Evolutionary conservation across 1,140 invertebrate genomes (phyloP).

Genomic region (Lanistes nyassanus): DNA sequence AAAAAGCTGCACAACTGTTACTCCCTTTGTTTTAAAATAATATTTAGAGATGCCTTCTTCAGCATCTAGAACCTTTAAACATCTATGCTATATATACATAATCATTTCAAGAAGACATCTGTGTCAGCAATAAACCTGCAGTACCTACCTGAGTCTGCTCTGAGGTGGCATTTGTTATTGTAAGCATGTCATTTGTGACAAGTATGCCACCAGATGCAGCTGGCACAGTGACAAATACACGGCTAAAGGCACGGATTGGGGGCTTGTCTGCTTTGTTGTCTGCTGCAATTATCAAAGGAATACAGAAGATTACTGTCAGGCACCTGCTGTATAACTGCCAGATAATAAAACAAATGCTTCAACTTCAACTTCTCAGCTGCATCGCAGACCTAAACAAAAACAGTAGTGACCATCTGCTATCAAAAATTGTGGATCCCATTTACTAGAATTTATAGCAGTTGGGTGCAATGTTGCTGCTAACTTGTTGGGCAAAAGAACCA

Average conservation of each 20-base stretch:
- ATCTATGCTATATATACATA: background rate
- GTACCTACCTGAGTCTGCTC: slow-evolving; percentile 74
- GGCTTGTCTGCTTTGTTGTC: slow-evolving; percentile 69
- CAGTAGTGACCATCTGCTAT: no score
- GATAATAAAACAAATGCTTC: no score
- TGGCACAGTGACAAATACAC: slow-evolving; percentile 84
- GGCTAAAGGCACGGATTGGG: slow-evolving; percentile 80
- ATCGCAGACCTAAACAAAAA: no score
- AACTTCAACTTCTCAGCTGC: no score
- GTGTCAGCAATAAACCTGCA: background rate
- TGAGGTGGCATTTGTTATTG: slow-evolving; percentile 78
- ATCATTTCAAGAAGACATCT: background rate
- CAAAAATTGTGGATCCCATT: no score
- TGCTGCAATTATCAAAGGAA: slow-evolving; percentile 21
- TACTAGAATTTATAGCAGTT: no score
- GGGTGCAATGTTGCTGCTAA: no score
- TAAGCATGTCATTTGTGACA: slow-evolving; percentile 86
- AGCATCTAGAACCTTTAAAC: background rate
- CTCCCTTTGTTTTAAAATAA: background rate
- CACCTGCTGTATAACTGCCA: no score
- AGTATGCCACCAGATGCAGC: slow-evolving; percentile 74
- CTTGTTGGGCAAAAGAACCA: no score
- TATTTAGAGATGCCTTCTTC: background rate
- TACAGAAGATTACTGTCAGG: no score
- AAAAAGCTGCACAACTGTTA: no score